Percentiles rank a stretch among this genome's conserved stretches.
These are phyloP conservation scores for Cataglyphis cursor DNA, from an alignment of 2,888 invertebrate species.

Conservation along the genomic window DNA sequence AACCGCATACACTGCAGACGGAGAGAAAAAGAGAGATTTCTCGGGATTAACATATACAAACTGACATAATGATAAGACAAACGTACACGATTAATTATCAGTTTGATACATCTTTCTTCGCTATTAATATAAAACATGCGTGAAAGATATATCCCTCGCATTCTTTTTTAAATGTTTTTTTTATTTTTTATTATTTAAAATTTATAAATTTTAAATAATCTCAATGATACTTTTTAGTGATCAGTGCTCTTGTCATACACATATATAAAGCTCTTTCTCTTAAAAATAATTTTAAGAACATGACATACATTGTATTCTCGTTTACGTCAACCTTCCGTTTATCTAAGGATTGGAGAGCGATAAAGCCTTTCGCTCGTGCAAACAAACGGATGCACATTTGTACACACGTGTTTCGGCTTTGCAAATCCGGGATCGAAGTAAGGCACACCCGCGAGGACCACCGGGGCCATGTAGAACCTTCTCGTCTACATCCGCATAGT, in stretches of 20 bases:
- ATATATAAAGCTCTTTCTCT: background rate
- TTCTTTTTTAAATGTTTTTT: too few species aligned
- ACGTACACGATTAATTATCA: conserved; percentile 14
- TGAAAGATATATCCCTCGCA: background rate
- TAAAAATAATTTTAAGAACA: background rate
- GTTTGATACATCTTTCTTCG: background rate
- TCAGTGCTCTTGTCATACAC: background rate
- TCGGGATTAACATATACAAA: conserved; percentile 44
- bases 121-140: background rate
- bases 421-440: conserved; percentile 66
- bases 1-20: background rate
- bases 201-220: background rate
- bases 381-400: conserved; percentile 27
- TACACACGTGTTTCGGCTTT: conserved; percentile 67
- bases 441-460: conserved; percentile 30
- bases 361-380: background rate
- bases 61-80: conserved; percentile 7
- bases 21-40: background rate
- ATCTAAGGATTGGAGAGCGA: background rate
- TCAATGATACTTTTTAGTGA: background rate
- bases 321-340: background rate
- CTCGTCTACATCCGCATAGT: conserved; percentile 63
- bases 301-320: background rate
- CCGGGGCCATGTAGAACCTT: conserved; percentile 50
- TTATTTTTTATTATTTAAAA: too few species aligned